Conservation (phyloP, 2,797 vertebrate species). For the Bovichtus variegatus region DNA sequence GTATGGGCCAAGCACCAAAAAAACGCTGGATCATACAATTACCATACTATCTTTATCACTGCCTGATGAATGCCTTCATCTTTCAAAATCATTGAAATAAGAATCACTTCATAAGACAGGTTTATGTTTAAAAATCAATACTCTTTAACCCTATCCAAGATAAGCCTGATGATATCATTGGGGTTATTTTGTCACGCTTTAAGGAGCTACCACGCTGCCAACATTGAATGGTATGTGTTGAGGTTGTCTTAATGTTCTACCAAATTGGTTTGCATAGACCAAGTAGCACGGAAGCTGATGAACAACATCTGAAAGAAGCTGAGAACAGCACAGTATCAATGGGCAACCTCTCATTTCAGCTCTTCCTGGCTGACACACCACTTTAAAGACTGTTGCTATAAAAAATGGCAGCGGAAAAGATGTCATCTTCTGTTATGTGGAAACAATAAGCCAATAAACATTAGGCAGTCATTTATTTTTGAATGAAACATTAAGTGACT, state of each 20-base stretch:
- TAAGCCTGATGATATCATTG: background rate
- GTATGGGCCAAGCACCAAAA: background rate
- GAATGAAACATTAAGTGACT: conserved; percentile 45
- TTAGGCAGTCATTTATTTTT: conserved; percentile 50
- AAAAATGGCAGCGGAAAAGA: conserved; percentile 24
- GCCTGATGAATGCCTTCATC: background rate
- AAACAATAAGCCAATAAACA: conserved; percentile 64
- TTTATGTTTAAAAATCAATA: background rate
- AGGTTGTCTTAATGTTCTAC: background rate
- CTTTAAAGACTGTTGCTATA: conserved; percentile 8
- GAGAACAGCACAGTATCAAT: background rate
- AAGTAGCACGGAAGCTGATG: background rate
- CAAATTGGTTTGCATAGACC: background rate
- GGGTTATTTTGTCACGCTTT: background rate
- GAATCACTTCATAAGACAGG: background rate
- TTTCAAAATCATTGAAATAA: background rate
- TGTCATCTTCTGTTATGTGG: conserved; percentile 36
- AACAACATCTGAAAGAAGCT: background rate
- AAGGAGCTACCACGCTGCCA: background rate
- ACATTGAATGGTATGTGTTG: background rate
- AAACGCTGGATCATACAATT: background rate
- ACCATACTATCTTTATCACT: background rate
- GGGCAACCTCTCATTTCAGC: background rate
- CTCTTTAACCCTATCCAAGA: background rate
- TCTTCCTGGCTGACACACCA: background rate